Percentiles rank a stretch among this genome's conserved stretches.
phyloP scores from a whole-genome alignment of 1,140 invertebrate species.

The Xylocopa sonorina region DNA sequence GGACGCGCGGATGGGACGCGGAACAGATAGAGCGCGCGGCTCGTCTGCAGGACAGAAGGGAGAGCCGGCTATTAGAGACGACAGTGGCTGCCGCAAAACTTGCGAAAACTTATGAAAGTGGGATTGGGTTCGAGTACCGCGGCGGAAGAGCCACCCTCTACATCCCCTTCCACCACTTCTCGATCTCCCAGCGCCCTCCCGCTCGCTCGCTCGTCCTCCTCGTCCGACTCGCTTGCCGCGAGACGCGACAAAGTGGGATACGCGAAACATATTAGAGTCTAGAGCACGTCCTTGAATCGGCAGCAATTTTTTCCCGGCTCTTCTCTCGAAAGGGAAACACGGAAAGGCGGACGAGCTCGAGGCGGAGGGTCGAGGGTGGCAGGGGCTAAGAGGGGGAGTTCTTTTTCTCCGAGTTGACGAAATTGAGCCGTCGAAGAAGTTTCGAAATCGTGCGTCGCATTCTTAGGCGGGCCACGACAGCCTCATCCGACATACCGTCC shows the following conservation, averaged over 20 bases:
- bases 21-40: slow-evolving; percentile 6
- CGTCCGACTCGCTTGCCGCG: no score
- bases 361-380: slow-evolving; percentile 3
- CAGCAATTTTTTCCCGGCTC: slow-evolving; percentile 67
- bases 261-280: slow-evolving; percentile 77
- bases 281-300: slow-evolving; percentile 74
- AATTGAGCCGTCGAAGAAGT: slow-evolving; percentile 78
- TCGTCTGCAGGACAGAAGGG: neutral
- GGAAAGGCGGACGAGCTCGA: neutral
- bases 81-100: slow-evolving; percentile 74
- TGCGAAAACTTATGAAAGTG: slow-evolving; percentile 77
- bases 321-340: neutral
- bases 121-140: slow-evolving; percentile 70
- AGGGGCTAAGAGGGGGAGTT: slow-evolving; percentile 17
- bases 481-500: slow-evolving; percentile 34
- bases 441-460: slow-evolving; percentile 74
- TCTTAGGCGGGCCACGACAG: neutral
- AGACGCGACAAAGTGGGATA: slow-evolving; percentile 65
- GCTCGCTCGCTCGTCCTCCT: neutral
- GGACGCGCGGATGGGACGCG: neutral
- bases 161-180: neutral
- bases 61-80: slow-evolving; percentile 74
- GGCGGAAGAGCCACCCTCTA: slow-evolving; percentile 39
- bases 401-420: slow-evolving; percentile 56
- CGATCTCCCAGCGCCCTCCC: neutral